Conservation (phyloP, 2,113 vertebrate species). For the Pollachius pollachius region DNA sequence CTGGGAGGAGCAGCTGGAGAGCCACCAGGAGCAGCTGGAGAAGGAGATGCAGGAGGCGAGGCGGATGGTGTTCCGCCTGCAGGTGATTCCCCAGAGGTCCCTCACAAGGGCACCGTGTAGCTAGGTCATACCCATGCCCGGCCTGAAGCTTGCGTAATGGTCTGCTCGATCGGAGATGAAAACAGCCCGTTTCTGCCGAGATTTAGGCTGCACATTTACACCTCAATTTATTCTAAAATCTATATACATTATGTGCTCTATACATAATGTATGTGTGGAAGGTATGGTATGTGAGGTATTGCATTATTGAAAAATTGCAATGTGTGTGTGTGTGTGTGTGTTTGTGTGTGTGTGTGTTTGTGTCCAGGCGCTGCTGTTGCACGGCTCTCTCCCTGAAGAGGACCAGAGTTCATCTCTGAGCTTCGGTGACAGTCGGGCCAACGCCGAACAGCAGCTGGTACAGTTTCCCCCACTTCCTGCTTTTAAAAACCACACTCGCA, state of each 20-base stretch:
- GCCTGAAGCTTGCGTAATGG: no score
- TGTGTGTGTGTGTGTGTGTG: neutral
- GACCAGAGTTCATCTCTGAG: slow-evolving; percentile 84
- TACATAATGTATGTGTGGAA: no score
- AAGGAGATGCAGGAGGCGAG: slow-evolving; percentile 97
- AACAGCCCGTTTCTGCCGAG: no score
- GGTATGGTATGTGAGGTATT: no score
- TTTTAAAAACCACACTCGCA: slow-evolving; percentile 12
- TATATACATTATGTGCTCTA: no score
- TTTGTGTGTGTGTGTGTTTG: neutral
- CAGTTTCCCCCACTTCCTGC: slow-evolving; percentile 24
- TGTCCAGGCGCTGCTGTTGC: slow-evolving; percentile 86
- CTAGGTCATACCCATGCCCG: no score
- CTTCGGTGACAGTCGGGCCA: slow-evolving; percentile 80
- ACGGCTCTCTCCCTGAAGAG: slow-evolving; percentile 91
- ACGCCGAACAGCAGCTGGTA: slow-evolving; percentile 91
- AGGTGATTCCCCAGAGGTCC: slow-evolving; percentile 69
- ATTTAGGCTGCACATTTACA: no score
- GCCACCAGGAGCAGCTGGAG: slow-evolving; percentile 93
- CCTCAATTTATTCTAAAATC: no score
- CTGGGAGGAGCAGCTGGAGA: slow-evolving; percentile 93
- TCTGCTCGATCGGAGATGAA: no score
- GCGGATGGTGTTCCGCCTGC: slow-evolving; percentile 94
- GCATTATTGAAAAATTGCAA: no score
- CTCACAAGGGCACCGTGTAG: no score